A percentile compares a stretch with the other conserved stretches of the same genome.
Evolutionary conservation across 2,797 vertebrate species (phyloP).

Genomic region (Etheostoma perlongum): DNA sequence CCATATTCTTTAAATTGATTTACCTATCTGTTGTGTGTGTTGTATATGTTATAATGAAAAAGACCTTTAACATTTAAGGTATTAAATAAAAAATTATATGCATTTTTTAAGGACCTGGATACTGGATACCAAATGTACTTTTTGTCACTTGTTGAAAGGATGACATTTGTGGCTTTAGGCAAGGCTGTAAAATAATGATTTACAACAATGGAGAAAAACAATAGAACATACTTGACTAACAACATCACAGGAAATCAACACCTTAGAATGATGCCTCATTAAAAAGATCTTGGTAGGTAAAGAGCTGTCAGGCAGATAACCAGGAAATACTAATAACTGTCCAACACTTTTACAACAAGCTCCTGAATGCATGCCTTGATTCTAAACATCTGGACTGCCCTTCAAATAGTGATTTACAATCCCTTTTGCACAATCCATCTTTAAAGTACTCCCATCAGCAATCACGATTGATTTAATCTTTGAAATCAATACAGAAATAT

Average conservation of each 20-base stretch:
- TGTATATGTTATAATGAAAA: neutral
- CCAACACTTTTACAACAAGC: neutral
- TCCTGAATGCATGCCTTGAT: slow-evolving; percentile 12
- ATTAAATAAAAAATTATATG: neutral
- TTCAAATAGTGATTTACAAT: slow-evolving; percentile 52
- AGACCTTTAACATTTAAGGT: neutral
- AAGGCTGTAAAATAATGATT: neutral
- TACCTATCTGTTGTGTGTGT: neutral
- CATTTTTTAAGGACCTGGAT: neutral
- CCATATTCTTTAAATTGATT: neutral
- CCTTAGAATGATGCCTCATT: neutral
- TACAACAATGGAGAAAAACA: neutral
- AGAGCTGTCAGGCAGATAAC: neutral
- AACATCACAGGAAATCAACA: neutral
- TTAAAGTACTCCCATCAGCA: slow-evolving; percentile 26
- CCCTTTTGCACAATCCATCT: slow-evolving; percentile 13
- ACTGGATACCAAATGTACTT: neutral
- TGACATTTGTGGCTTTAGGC: neutral
- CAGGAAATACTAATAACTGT: neutral
- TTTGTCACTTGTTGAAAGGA: neutral
- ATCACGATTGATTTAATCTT: slow-evolving; percentile 36
- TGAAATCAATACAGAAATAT: slow-evolving; percentile 38
- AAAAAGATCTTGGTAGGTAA: neutral
- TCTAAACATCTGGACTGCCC: slow-evolving; percentile 35
- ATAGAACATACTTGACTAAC: neutral